Conservation (phyloP, 1,140 invertebrate genomes). For the Hylyphantes graminicola region DNA sequence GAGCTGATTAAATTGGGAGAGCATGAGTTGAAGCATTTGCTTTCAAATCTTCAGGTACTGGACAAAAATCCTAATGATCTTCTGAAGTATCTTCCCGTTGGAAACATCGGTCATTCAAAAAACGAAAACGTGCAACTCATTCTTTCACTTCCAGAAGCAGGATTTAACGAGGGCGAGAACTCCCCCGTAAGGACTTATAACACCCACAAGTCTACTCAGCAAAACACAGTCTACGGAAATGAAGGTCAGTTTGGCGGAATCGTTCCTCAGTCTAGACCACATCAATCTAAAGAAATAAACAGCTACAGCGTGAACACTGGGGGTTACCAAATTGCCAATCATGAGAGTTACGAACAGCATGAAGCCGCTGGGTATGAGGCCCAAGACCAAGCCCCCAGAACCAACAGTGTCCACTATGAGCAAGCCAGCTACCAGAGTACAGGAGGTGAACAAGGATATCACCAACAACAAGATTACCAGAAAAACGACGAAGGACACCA, state of each 20-base stretch:
- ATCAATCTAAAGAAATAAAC: constrained; percentile 6
- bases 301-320: constrained; percentile 6
- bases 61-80: constrained; percentile 35
- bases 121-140: constrained; percentile 34
- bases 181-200: background rate
- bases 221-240: background rate
- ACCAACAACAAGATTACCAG: constrained; percentile 21
- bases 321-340: constrained; percentile 5
- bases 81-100: constrained; percentile 36
- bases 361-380: constrained; percentile 13
- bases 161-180: background rate
- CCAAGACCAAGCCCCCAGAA: constrained; percentile 5
- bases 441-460: constrained; percentile 6
- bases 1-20: constrained; percentile 48
- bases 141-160: constrained; percentile 7
- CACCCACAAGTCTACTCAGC: background rate
- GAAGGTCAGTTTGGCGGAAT: background rate
- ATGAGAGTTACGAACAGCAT: background rate
- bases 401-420: constrained; percentile 12
- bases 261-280: background rate
- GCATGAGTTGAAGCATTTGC: constrained; percentile 21
- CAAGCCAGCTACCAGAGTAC: constrained; percentile 13
- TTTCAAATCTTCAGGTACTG: constrained; percentile 31
- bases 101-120: background rate
- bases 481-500: background rate